Evolutionary conservation across 2,113 vertebrate genomes (phyloP).

Genomic region (Prunella himalayana): DNA sequence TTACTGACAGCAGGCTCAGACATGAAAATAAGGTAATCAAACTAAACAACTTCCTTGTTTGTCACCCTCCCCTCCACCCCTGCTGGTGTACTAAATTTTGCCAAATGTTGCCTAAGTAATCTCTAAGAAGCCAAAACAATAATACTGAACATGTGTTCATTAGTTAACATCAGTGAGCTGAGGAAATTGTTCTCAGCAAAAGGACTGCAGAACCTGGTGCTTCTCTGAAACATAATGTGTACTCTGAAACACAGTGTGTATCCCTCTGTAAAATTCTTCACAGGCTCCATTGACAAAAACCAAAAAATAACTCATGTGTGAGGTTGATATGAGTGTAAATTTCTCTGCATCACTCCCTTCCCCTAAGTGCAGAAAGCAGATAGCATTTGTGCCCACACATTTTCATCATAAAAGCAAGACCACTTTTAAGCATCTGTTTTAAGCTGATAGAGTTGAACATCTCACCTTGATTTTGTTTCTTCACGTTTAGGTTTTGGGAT

Average conservation of each 20-base stretch:
- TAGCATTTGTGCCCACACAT: background rate
- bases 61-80: background rate
- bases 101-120: background rate
- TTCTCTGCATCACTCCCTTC: background rate
- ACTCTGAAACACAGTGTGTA: background rate
- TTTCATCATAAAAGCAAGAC: background rate
- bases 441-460: background rate
- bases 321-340: background rate
- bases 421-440: background rate
- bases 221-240: background rate
- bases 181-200: background rate
- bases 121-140: background rate
- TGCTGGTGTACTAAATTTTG: background rate
- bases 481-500: constrained; percentile 90
- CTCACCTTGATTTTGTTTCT: background rate
- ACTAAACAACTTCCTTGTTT: background rate
- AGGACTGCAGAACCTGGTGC: background rate
- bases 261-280: background rate
- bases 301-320: background rate
- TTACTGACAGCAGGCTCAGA: constrained; percentile 96
- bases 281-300: background rate
- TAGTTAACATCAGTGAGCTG: background rate
- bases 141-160: background rate
- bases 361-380: background rate
- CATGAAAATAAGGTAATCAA: constrained; percentile 93